phyloP scores from a whole-genome alignment of 2,797 vertebrate genomes.

The Pogoniulus pusillus region DNA sequence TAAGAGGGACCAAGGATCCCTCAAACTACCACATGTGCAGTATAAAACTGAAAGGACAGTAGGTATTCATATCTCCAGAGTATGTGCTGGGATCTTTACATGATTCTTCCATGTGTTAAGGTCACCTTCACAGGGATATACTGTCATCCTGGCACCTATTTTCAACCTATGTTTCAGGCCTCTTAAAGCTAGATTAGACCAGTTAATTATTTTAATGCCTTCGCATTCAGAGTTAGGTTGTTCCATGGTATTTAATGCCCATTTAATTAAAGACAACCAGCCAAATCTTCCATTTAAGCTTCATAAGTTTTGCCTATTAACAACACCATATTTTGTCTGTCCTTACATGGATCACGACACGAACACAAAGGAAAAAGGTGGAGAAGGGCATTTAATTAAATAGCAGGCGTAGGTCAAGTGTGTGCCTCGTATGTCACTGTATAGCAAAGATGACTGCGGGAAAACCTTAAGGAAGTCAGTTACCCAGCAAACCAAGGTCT shows the following conservation, averaged over 20 bases:
- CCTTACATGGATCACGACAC: slow-evolving; percentile 44
- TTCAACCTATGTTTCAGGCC: slow-evolving; percentile 56
- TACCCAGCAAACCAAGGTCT: slow-evolving; percentile 10
- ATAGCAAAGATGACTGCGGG: slow-evolving; percentile 62
- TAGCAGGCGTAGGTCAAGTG: slow-evolving; percentile 72
- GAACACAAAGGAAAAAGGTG: slow-evolving; percentile 40
- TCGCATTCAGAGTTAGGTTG: slow-evolving; percentile 30
- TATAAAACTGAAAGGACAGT: neutral
- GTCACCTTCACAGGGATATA: slow-evolving; percentile 55
- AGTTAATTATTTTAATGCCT: slow-evolving; percentile 70
- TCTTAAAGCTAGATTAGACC: slow-evolving; percentile 56
- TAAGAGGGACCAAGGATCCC: no score
- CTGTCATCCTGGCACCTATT: slow-evolving; percentile 7
- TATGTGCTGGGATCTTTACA: neutral
- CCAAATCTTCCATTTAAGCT: slow-evolving; percentile 62
- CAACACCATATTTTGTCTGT: slow-evolving; percentile 68
- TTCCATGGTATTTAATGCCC: slow-evolving; percentile 49
- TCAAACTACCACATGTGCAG: no score
- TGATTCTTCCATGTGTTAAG: neutral
- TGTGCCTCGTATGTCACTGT: slow-evolving; percentile 76
- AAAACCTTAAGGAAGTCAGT: slow-evolving; percentile 65
- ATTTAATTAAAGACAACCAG: slow-evolving; percentile 66
- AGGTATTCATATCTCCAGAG: neutral
- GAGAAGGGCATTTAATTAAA: slow-evolving; percentile 68
- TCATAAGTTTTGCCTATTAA: slow-evolving; percentile 60